Evolutionary conservation across 2,888 invertebrate species (phyloP).

Genomic region (Ennomos quercinarius): DNA sequence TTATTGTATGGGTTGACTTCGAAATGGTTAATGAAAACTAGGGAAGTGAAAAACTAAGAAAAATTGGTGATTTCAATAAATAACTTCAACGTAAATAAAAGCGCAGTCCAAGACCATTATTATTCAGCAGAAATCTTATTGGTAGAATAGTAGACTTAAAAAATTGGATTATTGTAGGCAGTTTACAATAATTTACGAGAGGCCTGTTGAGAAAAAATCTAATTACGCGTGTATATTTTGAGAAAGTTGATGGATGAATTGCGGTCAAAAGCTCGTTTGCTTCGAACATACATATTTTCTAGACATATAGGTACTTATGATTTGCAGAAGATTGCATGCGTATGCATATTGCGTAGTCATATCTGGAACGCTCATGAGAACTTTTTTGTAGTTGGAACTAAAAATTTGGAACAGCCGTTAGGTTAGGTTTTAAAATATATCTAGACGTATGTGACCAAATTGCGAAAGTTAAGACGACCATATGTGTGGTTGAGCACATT

Average conservation of each 20-base stretch:
- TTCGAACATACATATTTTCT: conserved; percentile 17
- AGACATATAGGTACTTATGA: conserved; percentile 7
- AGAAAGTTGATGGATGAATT: conserved; percentile 18
- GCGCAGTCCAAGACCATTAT: no score
- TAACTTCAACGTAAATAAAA: no score
- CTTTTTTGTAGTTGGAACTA: conserved; percentile 27
- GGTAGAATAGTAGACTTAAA: no score
- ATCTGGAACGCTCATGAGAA: conserved; percentile 25
- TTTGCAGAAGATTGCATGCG: conserved; percentile 16
- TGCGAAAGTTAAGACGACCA: neutral
- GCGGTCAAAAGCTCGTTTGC: conserved; percentile 19
- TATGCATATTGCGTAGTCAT: conserved; percentile 7
- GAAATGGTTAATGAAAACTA: no score
- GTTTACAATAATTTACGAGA: no score
- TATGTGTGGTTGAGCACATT: conserved; percentile 33
- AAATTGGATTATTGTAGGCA: no score
- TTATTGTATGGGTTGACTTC: no score
- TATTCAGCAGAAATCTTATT: no score
- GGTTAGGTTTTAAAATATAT: conserved; percentile 35
- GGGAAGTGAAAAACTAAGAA: no score
- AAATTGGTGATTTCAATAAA: no score
- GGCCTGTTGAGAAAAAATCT: neutral
- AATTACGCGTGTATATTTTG: conserved; percentile 1
- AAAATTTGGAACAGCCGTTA: conserved; percentile 41
- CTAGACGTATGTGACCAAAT: conserved; percentile 31